phyloP scores from a whole-genome alignment of 2,888 invertebrate genomes.

The Lasius platythorax region DNA sequence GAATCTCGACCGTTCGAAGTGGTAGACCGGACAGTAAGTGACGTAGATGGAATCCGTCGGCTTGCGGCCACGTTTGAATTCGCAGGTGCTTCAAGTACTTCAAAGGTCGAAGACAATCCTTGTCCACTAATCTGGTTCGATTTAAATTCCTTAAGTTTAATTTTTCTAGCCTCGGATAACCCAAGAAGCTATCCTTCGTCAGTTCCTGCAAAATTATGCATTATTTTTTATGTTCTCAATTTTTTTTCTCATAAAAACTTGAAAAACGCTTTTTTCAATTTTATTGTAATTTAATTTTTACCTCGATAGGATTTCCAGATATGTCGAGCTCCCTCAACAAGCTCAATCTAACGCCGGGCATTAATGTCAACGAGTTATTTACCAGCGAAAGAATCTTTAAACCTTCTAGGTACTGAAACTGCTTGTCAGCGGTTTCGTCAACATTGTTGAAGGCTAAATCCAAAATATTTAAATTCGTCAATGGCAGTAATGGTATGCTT shows the following conservation, averaged over 20 bases:
- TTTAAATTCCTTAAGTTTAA: constrained; percentile 92
- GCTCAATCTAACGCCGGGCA: constrained; percentile 91
- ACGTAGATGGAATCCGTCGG: constrained; percentile 91
- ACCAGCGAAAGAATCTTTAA: constrained; percentile 92
- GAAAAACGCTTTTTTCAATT: background rate
- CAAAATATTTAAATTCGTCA: constrained; percentile 92
- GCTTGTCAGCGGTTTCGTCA: constrained; percentile 90
- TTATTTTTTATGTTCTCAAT: background rate
- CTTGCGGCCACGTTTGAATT: constrained; percentile 92
- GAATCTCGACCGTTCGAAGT: constrained; percentile 91
- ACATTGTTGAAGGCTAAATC: constrained; percentile 94
- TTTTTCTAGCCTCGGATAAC: constrained; percentile 90
- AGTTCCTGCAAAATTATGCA: constrained; percentile 87
- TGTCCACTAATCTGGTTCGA: constrained; percentile 91
- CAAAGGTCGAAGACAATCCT: constrained; percentile 90
- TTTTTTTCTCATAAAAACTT: background rate
- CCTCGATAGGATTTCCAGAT: constrained; percentile 93
- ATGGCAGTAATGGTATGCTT: constrained; percentile 91
- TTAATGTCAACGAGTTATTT: constrained; percentile 91
- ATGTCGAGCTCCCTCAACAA: constrained; percentile 92
- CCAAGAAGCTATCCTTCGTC: constrained; percentile 90
- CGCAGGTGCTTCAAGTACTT: constrained; percentile 90
- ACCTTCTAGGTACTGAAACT: constrained; percentile 90
- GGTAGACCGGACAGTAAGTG: constrained; percentile 91
- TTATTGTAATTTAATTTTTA: constrained; percentile 72